Conservation (phyloP, 2,797 vertebrate genomes). For the Myotis myotis region DNA sequence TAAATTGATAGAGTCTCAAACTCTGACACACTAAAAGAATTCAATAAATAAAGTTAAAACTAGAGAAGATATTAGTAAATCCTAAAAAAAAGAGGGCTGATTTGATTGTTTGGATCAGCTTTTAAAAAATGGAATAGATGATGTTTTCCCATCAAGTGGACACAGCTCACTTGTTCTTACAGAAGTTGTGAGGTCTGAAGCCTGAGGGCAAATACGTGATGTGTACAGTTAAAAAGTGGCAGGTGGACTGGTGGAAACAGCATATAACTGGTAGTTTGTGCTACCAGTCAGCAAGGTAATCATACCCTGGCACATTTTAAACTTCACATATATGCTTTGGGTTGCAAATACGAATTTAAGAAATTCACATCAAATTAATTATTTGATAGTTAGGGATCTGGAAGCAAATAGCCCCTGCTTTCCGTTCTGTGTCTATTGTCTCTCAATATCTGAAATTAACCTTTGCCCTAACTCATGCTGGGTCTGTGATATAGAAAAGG, state of each 20-base stretch:
- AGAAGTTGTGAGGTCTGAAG: background rate
- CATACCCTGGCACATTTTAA: background rate
- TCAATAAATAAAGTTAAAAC: slow-evolving; percentile 1
- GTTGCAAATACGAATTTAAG: slow-evolving; percentile 37
- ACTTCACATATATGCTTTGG: background rate
- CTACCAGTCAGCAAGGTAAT: background rate
- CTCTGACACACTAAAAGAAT: background rate
- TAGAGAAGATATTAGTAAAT: background rate
- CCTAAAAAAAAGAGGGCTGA: background rate
- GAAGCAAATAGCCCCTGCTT: background rate
- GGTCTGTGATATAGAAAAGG: background rate
- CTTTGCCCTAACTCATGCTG: background rate
- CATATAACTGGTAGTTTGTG: slow-evolving; percentile 53
- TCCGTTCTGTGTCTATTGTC: background rate
- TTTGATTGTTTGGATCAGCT: background rate
- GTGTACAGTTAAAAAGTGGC: slow-evolving; percentile 51
- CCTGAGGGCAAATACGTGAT: slow-evolving; percentile 60
- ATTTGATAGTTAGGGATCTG: background rate
- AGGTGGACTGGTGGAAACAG: slow-evolving; percentile 61
- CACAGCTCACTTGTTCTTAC: slow-evolving; percentile 2
- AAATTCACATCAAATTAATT: background rate
- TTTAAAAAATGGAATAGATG: background rate
- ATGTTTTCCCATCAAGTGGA: background rate
- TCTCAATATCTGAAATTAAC: background rate
- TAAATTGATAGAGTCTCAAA: slow-evolving; percentile 25